These are phyloP conservation scores for Trissolcus brochymenae DNA, from an alignment of 2,888 invertebrate species.

Conservation along the genomic window DNA sequence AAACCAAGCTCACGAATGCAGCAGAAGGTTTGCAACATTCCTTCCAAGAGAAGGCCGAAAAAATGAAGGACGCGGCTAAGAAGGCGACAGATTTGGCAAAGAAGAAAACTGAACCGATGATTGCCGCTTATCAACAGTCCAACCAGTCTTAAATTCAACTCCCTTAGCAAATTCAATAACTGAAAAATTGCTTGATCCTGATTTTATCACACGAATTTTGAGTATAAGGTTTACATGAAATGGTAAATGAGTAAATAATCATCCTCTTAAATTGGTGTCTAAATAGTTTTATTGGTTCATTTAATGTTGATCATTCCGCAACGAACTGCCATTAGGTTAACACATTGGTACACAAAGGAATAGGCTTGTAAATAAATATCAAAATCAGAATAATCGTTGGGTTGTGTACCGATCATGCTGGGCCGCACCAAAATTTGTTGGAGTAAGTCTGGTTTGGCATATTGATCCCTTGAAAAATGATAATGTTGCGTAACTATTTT, in stretches of 20 bases:
- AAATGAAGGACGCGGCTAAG: slow-evolving; percentile 87
- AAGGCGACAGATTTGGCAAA: slow-evolving; percentile 89
- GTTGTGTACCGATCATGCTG: too few relatives aligned
- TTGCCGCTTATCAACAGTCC: slow-evolving; percentile 69
- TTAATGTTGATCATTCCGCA: slow-evolving; percentile 35
- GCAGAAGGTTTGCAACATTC: slow-evolving; percentile 72
- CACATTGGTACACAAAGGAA: not conserved
- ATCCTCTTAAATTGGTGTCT: not conserved
- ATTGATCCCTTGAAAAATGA: not conserved
- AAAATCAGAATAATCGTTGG: not conserved
- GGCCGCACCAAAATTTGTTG: not conserved
- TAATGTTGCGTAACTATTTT: too few relatives aligned
- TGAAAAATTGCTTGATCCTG: not conserved
- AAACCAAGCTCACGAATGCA: slow-evolving; percentile 67
- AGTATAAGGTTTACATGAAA: not conserved
- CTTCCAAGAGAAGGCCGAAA: slow-evolving; percentile 76
- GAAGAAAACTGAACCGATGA: slow-evolving; percentile 77
- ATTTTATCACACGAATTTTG: not conserved
- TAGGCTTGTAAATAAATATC: slow-evolving; percentile 23
- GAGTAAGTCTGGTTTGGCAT: not conserved
- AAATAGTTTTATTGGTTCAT: not conserved
- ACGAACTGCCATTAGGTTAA: slow-evolving; percentile 36
- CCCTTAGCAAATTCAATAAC: not conserved
- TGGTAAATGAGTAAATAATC: not conserved
- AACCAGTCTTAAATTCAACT: slow-evolving; percentile 68